These are phyloP conservation scores for Magallana gigas DNA, from an alignment of 1,140 invertebrate species.

Conservation along the genomic window DNA sequence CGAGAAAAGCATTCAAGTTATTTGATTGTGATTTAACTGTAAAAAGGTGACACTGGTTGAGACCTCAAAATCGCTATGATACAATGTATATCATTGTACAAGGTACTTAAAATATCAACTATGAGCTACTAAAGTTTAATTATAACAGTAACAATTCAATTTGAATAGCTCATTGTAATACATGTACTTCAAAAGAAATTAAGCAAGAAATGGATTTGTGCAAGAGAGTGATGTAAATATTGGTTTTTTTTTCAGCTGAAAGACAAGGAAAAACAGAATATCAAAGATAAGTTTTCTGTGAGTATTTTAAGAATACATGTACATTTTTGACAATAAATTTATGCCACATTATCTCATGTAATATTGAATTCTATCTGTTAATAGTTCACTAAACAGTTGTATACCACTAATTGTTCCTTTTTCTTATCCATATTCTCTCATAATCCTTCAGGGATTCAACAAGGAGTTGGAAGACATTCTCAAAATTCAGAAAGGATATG, in stretches of 20 bases:
- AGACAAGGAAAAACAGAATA: slow-evolving; percentile 91
- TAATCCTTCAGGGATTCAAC: slow-evolving; percentile 88
- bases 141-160: neutral
- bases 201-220: too few relatives aligned
- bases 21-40: too few relatives aligned
- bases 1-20: too few relatives aligned
- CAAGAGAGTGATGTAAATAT: too few relatives aligned
- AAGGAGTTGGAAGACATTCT: slow-evolving; percentile 94
- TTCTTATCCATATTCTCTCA: neutral
- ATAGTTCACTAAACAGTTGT: neutral
- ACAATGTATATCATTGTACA: neutral
- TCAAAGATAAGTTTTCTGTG: slow-evolving; percentile 97
- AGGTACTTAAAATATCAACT: neutral
- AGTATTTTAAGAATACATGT: slow-evolving; percentile 69
- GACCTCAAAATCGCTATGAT: neutral
- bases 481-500: slow-evolving; percentile 91
- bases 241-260: slow-evolving; percentile 82
- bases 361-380: too few relatives aligned
- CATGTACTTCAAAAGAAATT: too few relatives aligned
- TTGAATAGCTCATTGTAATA: too few relatives aligned
- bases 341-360: too few relatives aligned
- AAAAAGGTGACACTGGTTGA: too few relatives aligned
- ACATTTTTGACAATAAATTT: too few relatives aligned
- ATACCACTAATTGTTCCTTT: neutral
- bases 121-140: neutral